These are phyloP conservation scores for Anoplolepis gracilipes DNA, from an alignment of 1,140 invertebrate genomes.

Conservation along the genomic window DNA sequence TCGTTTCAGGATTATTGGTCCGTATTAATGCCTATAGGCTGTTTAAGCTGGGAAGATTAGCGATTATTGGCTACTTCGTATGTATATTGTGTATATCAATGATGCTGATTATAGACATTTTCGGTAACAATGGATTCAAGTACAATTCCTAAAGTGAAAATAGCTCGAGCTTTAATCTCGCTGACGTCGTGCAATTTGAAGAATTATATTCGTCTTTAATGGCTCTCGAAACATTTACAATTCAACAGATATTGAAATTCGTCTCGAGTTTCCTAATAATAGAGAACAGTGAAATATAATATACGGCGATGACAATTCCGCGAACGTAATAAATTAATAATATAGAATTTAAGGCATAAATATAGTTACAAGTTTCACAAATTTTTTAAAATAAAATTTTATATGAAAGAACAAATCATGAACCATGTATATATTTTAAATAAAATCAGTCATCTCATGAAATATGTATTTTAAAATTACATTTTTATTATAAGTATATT, in stretches of 20 bases:
- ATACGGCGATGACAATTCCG: background rate
- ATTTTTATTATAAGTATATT: background rate
- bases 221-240: conserved; percentile 33
- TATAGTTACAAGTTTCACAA: background rate
- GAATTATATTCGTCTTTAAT: conserved; percentile 24
- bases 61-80: conserved; percentile 35
- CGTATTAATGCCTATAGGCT: conserved; percentile 42
- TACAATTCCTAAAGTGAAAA: conserved; percentile 24
- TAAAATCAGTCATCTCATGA: background rate
- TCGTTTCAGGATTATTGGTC: conserved; percentile 47
- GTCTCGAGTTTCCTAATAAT: conserved; percentile 15
- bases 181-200: conserved; percentile 6
- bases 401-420: background rate
- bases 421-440: background rate
- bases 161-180: conserved; percentile 23
- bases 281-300: background rate
- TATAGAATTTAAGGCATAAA: conserved; percentile 10
- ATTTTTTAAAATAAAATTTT: conserved; percentile 2
- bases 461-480: too few species aligned
- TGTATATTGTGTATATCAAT: background rate
- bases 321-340: conserved; percentile 1
- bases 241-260: conserved; percentile 24
- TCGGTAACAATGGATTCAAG: conserved; percentile 31
- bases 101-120: conserved; percentile 34
- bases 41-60: conserved; percentile 42